phyloP scores from a whole-genome alignment of 2,888 invertebrate species.

The Abscondita cerata region DNA sequence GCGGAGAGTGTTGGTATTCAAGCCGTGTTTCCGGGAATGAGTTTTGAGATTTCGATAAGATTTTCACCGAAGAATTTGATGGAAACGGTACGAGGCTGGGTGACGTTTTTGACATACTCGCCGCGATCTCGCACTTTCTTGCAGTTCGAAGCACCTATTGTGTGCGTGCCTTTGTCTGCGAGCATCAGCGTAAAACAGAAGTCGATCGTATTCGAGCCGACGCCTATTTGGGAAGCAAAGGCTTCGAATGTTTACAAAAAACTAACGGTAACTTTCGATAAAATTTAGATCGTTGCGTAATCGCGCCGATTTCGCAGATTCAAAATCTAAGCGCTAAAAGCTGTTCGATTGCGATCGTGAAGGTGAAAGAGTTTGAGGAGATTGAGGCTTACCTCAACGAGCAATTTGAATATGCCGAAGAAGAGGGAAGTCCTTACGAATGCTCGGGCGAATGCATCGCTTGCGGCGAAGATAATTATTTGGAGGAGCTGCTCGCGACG shows the following conservation, averaged over 20 bases:
- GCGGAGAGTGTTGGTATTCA: slow-evolving; percentile 33
- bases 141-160: slow-evolving; percentile 30
- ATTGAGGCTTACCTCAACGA: too few species aligned
- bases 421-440: too few species aligned
- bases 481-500: too few species aligned
- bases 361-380: too few species aligned
- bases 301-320: slow-evolving; percentile 26
- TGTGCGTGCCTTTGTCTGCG: slow-evolving; percentile 28
- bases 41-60: slow-evolving; percentile 27
- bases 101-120: slow-evolving; percentile 34
- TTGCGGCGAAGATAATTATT: too few species aligned
- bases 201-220: slow-evolving; percentile 23
- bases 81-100: slow-evolving; percentile 20
- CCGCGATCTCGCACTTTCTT: slow-evolving; percentile 9
- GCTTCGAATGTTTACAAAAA: not conserved
- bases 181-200: slow-evolving; percentile 18
- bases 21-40: slow-evolving; percentile 34
- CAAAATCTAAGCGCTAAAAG: slow-evolving; percentile 11
- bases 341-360: too few species aligned
- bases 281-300: too few species aligned
- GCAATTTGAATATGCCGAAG: too few species aligned
- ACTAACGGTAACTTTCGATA: not conserved
- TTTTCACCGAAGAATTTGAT: slow-evolving; percentile 27
- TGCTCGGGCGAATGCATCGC: too few species aligned
- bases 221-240: slow-evolving; percentile 29